These are phyloP conservation scores for Rotaria magnacalcarata DNA, from an alignment of 2,888 invertebrate species.

Conservation along the genomic window DNA sequence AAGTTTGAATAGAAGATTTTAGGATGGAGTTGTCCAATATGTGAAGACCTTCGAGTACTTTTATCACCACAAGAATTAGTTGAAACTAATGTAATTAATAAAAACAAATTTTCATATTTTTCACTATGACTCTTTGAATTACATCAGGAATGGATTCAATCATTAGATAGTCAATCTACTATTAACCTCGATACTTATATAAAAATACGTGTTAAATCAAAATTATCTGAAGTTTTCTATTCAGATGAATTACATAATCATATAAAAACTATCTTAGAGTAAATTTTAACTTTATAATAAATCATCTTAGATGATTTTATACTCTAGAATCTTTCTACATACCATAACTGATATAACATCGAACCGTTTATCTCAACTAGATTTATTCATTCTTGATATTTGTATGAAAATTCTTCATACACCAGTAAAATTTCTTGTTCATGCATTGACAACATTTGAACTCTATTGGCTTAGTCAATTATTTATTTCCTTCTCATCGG, in stretches of 20 bases:
- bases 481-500: neutral
- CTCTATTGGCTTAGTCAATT: neutral
- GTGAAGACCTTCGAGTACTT: neutral
- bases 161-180: neutral
- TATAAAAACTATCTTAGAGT: neutral
- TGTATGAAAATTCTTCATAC: neutral
- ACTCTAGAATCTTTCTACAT: neutral
- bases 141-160: neutral
- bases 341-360: neutral
- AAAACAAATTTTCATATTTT: neutral
- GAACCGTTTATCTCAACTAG: neutral
- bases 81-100: neutral
- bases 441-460: neutral
- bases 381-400: neutral
- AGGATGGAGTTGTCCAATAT: neutral
- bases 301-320: neutral
- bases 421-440: neutral
- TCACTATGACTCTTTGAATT: neutral
- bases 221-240: neutral
- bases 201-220: neutral
- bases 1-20: neutral
- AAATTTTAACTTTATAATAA: neutral
- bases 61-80: neutral
- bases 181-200: neutral
- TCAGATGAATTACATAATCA: neutral